Evolutionary conservation across 2,888 invertebrate genomes (phyloP).

Genomic region (Troides aeacus): DNA sequence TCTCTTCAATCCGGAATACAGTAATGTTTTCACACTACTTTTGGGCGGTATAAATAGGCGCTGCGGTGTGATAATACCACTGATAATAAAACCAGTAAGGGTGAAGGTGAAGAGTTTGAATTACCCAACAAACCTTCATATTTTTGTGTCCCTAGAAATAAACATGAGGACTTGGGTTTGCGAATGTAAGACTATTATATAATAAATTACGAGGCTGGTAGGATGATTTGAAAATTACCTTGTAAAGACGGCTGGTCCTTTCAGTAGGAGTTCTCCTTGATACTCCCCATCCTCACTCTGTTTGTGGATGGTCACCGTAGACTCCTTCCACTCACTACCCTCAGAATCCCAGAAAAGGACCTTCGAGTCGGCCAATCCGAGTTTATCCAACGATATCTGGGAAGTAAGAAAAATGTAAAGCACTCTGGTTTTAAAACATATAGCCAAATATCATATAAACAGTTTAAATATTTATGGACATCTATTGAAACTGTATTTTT

Average conservation of each 20-base stretch:
- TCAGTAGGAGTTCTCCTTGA: constrained; percentile 60
- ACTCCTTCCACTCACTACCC: constrained; percentile 47
- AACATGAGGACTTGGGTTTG: too few relatives aligned
- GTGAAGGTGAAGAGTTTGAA: not conserved
- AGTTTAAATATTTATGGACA: too few relatives aligned
- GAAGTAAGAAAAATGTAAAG: not conserved
- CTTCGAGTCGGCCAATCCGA: constrained; percentile 45
- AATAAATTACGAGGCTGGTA: too few relatives aligned
- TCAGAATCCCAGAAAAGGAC: constrained; percentile 40
- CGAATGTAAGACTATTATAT: too few relatives aligned
- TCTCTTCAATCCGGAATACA: too few relatives aligned
- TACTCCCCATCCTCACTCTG: constrained; percentile 44
- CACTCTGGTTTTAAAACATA: not conserved
- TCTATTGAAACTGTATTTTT: too few relatives aligned
- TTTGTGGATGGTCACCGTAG: constrained; percentile 53
- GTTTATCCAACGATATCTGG: constrained; percentile 61
- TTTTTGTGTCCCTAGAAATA: too few relatives aligned
- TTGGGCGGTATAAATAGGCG: too few relatives aligned
- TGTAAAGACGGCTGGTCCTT: constrained; percentile 61
- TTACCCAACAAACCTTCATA: too few relatives aligned
- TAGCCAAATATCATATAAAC: too few relatives aligned
- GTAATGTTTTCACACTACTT: too few relatives aligned
- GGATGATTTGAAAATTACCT: constrained; percentile 72
- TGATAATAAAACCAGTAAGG: not conserved
- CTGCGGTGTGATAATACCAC: too few relatives aligned